Conservation (phyloP, 2,797 vertebrate species). For the Platyrinchus mystaceus region DNA sequence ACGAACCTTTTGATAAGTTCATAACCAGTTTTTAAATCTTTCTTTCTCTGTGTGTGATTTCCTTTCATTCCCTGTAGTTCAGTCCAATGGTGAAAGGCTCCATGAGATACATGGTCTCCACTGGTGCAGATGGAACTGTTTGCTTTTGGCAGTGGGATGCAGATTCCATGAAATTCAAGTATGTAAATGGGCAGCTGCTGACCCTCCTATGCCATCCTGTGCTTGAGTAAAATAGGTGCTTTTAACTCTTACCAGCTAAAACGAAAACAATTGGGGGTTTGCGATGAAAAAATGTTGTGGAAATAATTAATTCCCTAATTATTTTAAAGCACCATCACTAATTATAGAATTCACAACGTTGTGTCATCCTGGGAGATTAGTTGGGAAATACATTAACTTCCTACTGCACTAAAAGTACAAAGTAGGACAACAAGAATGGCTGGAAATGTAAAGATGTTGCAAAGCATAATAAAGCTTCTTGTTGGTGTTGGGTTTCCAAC, state of each 20-base stretch:
- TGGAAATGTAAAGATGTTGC: neutral
- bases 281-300: neutral
- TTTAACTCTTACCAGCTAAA: neutral
- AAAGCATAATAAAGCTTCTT: neutral
- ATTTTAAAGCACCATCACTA: neutral
- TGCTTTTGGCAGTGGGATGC: conserved; percentile 98
- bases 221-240: neutral
- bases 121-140: conserved; percentile 95
- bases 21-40: neutral
- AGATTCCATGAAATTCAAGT: conserved; percentile 91
- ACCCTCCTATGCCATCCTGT: neutral
- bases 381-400: neutral
- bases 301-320: neutral
- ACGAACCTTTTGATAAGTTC: rapidly evolving
- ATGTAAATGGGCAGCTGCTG: conserved; percentile 36
- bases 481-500: neutral
- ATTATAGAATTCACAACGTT: neutral
- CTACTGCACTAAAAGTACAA: neutral
- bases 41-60: neutral
- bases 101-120: conserved; percentile 94
- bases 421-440: neutral
- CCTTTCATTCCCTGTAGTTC: conserved; percentile 79
- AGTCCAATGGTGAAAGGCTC: conserved; percentile 94
- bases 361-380: neutral
- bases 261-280: neutral